Evolutionary conservation across 2,113 vertebrate species (phyloP), one percentile per base, ranked within the genome.

Genomic region (Indicator indicator): DNA sequence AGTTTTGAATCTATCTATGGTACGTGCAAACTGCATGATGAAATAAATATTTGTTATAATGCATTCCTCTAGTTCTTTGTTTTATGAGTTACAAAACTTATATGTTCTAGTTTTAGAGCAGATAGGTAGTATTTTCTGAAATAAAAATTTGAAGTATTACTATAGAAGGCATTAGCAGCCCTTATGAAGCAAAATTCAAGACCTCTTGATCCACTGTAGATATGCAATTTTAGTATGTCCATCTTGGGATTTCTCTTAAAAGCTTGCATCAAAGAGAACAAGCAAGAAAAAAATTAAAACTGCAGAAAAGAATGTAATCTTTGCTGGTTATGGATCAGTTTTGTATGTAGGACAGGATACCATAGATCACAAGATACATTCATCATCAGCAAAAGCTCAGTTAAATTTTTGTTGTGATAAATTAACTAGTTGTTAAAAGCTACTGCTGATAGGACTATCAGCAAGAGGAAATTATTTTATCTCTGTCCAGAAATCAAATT

Each of bases 381-480:
- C 11, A 48, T 56, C 52, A 46, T 76, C 65, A 56, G 5, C 4
- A 90, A 72, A 94, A 79, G 12, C 78, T 60, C 36, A 38, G 44
- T 59, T 46, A 86, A 71, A 67, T 83, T 89, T 87, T 52, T 80
- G 16, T 48, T 71, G 33, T 67, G 38, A 33, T 73, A 89, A 71
- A 92, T 88, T 73, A 89, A n/a, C 16, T 48, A 58, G 17, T 28
- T 83, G 58, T 64, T 95, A 86, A 94, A 93, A 95, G 70, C 10
- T 86, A 55, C 26, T 93, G 91, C 40, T 94, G 84, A 93, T 72
- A 82, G 14, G n/a, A 73, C 23, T 94, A 78, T 94, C 93, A 96
- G 36, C 93, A 94, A 76, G 46, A 91, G 20, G 44, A 93, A 89
- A 95, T 93, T 89, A 93, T 79, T 69, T 88, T 78, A 60, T 32